phyloP scores from a whole-genome alignment of 2,113 vertebrate genomes.

The Fregata magnificens region DNA sequence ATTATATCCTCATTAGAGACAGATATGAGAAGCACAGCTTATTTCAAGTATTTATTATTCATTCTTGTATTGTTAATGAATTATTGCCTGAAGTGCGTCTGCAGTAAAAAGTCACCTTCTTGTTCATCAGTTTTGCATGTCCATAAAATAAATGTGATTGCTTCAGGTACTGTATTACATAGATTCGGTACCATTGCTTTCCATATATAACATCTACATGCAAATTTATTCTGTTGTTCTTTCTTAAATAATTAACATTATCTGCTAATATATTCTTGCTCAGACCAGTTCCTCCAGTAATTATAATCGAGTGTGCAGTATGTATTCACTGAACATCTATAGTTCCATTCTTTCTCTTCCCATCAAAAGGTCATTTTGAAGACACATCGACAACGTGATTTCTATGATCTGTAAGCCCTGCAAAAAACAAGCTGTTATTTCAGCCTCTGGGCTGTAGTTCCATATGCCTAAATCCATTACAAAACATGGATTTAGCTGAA shows the following conservation, averaged over 20 bases:
- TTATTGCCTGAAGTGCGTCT: constrained; percentile 48
- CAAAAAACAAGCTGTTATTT: not conserved
- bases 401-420: not conserved
- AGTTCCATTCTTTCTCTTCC: constrained; percentile 11
- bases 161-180: not conserved
- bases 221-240: constrained; percentile 66
- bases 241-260: constrained; percentile 68
- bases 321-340: constrained; percentile 2
- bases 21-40: constrained; percentile 56
- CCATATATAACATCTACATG: constrained; percentile 35
- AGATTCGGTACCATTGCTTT: constrained; percentile 22
- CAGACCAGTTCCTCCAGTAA: constrained; percentile 29
- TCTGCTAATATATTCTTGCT: constrained; percentile 36
- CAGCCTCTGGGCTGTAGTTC: not conserved
- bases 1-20: constrained; percentile 69
- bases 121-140: constrained; percentile 21
- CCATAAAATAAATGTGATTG: constrained; percentile 50
- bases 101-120: constrained; percentile 61
- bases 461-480: not conserved
- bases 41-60: constrained; percentile 71
- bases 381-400: not conserved
- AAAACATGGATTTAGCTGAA: constrained; percentile 42
- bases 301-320: constrained; percentile 32
- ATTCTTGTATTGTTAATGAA: constrained; percentile 66
- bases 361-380: constrained; percentile 47